Conservation (phyloP, 2,113 vertebrate genomes). For the Chloebia gouldiae region DNA sequence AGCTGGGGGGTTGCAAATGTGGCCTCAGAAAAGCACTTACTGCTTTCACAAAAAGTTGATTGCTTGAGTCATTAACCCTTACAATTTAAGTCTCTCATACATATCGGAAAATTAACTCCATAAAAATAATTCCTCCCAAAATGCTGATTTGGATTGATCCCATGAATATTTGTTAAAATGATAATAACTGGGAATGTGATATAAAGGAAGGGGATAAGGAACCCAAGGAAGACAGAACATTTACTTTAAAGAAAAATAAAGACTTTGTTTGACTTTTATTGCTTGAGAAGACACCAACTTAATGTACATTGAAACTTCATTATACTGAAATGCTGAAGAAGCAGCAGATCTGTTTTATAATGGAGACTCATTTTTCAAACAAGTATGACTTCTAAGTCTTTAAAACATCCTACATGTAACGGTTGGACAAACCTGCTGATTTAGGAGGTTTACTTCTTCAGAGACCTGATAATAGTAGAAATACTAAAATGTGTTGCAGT, state of each 20-base stretch:
- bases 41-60: not conserved
- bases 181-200: not conserved
- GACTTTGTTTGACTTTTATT: not conserved
- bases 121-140: not conserved
- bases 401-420: not conserved
- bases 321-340: not conserved
- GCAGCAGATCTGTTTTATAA: not conserved
- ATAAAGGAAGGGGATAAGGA: not conserved
- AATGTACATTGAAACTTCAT: not conserved
- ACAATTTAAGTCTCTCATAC: not conserved
- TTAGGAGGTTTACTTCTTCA: not conserved
- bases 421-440: not conserved
- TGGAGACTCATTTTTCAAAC: not conserved
- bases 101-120: not conserved
- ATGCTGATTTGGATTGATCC: not conserved
- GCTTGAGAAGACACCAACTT: not conserved
- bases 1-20: accelerated
- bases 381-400: not conserved
- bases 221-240: not conserved
- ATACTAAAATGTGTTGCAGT: not conserved
- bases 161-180: not conserved
- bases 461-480: not conserved
- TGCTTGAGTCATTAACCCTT: not conserved
- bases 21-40: not conserved
- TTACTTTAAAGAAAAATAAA: not conserved